These are phyloP conservation scores for Lophura nycthemera DNA, from an alignment of 2,113 vertebrate genomes.

Conservation along the genomic window DNA sequence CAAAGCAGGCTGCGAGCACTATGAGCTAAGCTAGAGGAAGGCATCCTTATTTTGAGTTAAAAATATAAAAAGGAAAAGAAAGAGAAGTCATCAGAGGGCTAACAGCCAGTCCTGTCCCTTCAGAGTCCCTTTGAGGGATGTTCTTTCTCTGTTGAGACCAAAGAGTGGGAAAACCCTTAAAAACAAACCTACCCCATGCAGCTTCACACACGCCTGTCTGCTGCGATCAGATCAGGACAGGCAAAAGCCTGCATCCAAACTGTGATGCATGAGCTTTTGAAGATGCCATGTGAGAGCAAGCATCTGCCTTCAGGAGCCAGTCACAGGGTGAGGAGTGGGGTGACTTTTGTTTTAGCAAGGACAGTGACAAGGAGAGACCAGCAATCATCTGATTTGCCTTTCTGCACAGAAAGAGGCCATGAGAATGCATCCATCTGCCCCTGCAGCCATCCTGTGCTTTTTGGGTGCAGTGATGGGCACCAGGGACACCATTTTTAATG, in stretches of 20 bases:
- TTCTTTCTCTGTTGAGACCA: neutral
- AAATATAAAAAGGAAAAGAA: neutral
- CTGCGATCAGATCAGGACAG: slow-evolving; percentile 46
- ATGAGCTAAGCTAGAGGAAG: neutral
- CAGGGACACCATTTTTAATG: neutral
- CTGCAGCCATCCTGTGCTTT: neutral
- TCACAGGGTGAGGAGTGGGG: neutral
- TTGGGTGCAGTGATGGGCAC: neutral
- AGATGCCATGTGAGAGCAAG: slow-evolving; percentile 16
- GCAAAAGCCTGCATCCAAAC: neutral
- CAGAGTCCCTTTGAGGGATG: neutral
- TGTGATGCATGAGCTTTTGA: neutral
- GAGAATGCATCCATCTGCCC: neutral
- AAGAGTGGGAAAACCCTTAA: neutral
- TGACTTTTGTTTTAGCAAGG: slow-evolving; percentile 53
- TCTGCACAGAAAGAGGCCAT: neutral
- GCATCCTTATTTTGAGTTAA: neutral
- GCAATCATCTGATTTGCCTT: neutral
- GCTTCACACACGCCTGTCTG: neutral
- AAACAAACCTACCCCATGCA: neutral
- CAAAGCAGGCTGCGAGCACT: neutral
- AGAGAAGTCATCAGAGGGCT: neutral
- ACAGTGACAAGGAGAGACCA: neutral
- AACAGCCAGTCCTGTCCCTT: neutral
- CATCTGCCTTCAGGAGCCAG: neutral